Conservation (phyloP, 2,797 vertebrate species). For the Hapalemur alaotrensis region DNA sequence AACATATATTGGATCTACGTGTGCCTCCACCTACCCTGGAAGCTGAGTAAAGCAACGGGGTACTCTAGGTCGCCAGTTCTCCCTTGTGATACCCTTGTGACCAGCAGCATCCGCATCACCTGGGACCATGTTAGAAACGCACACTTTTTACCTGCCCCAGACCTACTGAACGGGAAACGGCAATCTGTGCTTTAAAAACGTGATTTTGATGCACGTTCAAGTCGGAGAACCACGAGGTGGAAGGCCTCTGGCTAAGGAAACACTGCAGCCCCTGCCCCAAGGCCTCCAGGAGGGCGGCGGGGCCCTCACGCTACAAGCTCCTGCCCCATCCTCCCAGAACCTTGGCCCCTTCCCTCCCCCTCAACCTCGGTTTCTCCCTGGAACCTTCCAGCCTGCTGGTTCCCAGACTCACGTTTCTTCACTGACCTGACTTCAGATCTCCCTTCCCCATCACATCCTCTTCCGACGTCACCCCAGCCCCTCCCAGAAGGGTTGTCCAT, state of each 20-base stretch:
- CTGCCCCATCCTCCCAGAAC: no score
- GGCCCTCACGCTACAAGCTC: not conserved
- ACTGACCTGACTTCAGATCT: not conserved
- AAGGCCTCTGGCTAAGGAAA: not conserved
- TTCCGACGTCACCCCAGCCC: not conserved
- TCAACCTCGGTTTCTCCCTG: not conserved
- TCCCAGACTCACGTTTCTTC: not conserved
- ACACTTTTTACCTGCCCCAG: not conserved
- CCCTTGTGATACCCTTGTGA: not conserved
- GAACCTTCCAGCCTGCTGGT: not conserved
- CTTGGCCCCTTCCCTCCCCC: not conserved
- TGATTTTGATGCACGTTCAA: no score
- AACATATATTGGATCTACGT: not conserved
- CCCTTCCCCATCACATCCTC: not conserved
- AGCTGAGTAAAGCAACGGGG: not conserved
- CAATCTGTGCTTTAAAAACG: not conserved
- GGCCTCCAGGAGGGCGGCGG: no score
- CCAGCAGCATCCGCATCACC: not conserved
- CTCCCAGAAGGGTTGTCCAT: not conserved
- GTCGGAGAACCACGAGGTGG: not conserved
- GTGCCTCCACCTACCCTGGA: rapidly evolving
- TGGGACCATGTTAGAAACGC: not conserved
- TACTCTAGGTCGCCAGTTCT: not conserved
- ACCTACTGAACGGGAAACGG: not conserved
- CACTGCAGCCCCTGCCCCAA: no score